A percentile compares a stretch with the other conserved stretches of the same genome.
These are phyloP conservation scores for Galerucella calmariensis DNA, from an alignment of 2,888 invertebrate genomes.

Conservation along the genomic window DNA sequence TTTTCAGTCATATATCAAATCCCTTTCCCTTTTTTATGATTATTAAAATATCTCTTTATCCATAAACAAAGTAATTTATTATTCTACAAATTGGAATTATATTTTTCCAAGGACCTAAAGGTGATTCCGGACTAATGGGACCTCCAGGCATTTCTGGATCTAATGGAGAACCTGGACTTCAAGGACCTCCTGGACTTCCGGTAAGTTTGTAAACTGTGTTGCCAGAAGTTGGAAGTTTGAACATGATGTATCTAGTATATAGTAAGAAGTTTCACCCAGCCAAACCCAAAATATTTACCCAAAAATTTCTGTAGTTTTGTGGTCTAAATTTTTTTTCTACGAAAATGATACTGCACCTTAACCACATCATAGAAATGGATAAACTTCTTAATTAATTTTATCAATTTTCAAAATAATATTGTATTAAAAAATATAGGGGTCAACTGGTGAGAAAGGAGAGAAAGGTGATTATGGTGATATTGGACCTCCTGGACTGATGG, in stretches of 20 bases:
- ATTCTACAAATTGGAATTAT: not conserved
- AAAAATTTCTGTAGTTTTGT: too few relatives aligned
- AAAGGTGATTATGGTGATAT: conserved; percentile 92
- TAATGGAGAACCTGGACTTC: conserved; percentile 84
- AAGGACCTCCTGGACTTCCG: conserved; percentile 87
- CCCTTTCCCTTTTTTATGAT: too few relatives aligned
- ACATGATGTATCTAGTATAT: too few relatives aligned
- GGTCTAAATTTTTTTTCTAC: too few relatives aligned
- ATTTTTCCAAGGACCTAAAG: conserved; percentile 73
- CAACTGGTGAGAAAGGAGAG: conserved; percentile 74
- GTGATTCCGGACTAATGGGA: conserved; percentile 81
- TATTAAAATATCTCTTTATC: too few relatives aligned
- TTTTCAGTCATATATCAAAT: too few relatives aligned
- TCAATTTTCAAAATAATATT: conserved; percentile 20
- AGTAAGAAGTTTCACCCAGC: too few relatives aligned
- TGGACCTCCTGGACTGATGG: conserved; percentile 93
- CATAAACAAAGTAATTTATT: not conserved
- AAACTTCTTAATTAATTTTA: too few relatives aligned
- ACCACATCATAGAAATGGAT: too few relatives aligned
- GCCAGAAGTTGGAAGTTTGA: too few relatives aligned
- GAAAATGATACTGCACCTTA: too few relatives aligned
- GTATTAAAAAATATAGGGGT: conserved; percentile 27
- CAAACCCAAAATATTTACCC: too few relatives aligned
- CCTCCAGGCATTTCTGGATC: conserved; percentile 79
- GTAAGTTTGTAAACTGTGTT: conserved; percentile 65